A percentile compares a stretch with the other conserved stretches of the same genome.
These are phyloP conservation scores for Gambusia holbrooki DNA, from an alignment of 2,113 vertebrate genomes.

Conservation along the genomic window DNA sequence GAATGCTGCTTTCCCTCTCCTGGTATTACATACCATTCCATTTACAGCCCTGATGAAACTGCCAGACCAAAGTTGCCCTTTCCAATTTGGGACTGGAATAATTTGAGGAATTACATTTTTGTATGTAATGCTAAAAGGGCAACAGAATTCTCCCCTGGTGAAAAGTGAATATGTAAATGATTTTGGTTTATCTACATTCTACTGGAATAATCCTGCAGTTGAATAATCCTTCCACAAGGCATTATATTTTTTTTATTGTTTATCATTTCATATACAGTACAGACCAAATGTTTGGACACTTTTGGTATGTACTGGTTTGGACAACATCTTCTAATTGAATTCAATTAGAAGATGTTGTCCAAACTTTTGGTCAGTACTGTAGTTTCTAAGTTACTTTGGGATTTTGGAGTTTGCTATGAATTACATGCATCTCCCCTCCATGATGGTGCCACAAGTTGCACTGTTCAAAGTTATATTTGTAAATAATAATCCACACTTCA, in stretches of 20 bases:
- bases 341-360: no score
- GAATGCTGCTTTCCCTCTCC: conserved; percentile 77
- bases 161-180: background rate
- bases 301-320: no score
- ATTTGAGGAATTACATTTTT: conserved; percentile 24
- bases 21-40: conserved; percentile 87
- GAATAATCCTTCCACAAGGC: background rate
- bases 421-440: no score
- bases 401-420: no score
- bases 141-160: conserved; percentile 5
- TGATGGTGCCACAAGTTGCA: no score
- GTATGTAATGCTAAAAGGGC: conserved; percentile 17
- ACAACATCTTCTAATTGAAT: no score
- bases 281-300: no score
- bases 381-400: background rate
- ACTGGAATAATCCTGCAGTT: background rate
- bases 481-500: no score
- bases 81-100: conserved; percentile 68
- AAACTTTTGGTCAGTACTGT: no score
- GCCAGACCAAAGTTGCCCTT: conserved; percentile 48
- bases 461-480: no score
- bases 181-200: background rate
- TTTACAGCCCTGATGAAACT: conserved; percentile 80
- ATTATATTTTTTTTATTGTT: background rate
- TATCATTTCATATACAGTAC: background rate